phyloP scores from a whole-genome alignment of 2,888 invertebrate species.

The Euzetes globulus region DNA sequence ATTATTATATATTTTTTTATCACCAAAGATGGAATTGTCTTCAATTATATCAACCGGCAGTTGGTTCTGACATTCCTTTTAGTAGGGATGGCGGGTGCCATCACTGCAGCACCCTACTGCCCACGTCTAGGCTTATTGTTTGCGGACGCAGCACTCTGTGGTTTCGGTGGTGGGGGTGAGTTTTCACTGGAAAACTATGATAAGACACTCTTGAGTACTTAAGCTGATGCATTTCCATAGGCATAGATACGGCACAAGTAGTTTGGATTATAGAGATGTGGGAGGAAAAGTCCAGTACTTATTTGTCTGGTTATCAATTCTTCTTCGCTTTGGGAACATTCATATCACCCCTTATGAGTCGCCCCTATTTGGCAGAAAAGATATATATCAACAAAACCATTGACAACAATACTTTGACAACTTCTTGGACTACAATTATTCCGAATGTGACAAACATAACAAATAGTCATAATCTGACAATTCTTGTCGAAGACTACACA shows the following conservation, averaged over 20 bases:
- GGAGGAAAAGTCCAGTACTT: not conserved
- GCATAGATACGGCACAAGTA: conserved; percentile 14
- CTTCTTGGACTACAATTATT: not conserved
- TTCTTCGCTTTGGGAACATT: conserved; percentile 22
- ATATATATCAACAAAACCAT: not conserved
- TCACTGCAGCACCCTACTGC: not conserved
- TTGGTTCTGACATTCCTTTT: not conserved
- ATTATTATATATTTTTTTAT: not conserved
- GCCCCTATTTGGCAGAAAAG: not conserved
- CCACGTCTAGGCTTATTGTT: not conserved
- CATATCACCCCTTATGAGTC: not conserved
- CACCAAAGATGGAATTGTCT: not conserved
- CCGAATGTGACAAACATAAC: not conserved
- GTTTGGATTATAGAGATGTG: conserved; percentile 11
- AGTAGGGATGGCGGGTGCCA: not conserved
- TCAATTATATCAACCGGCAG: conserved; percentile 4
- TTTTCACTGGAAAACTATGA: too few relatives aligned
- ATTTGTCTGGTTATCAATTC: not conserved
- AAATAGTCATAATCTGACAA: not conserved
- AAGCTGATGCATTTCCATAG: not conserved
- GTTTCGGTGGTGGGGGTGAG: conserved; percentile 5
- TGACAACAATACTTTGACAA: not conserved
- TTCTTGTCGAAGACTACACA: not conserved
- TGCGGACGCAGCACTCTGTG: not conserved
- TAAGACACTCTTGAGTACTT: not conserved